A percentile compares a stretch with the other conserved stretches of the same genome.
Conservation (phyloP, 2,797 vertebrate species). For the Anableps anableps region DNA sequence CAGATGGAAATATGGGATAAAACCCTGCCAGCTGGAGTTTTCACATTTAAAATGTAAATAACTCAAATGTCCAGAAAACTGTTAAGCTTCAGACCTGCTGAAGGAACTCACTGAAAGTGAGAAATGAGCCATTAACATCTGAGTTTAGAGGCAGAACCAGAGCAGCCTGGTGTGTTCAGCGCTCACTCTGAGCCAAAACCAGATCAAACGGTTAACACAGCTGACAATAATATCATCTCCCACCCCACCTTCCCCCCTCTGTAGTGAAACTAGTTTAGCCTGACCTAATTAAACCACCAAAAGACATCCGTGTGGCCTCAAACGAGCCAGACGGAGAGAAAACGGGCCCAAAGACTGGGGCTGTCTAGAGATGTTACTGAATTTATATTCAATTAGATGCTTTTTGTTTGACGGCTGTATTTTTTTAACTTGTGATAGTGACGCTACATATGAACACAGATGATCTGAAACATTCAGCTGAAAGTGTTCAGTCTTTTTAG, state of each 20-base stretch:
- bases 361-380: background rate
- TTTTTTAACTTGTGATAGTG: no score
- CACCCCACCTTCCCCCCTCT: conserved; percentile 39
- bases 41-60: background rate
- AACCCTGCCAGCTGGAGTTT: background rate
- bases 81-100: background rate
- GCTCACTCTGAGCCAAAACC: conserved; percentile 8
- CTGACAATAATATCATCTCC: conserved; percentile 53
- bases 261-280: conserved; percentile 68
- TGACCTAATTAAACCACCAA: conserved; percentile 73
- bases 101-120: background rate
- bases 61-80: background rate
- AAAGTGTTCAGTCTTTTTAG: background rate
- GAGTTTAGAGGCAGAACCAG: background rate
- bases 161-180: conserved; percentile 8
- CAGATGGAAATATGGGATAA: background rate
- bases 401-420: background rate
- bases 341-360: conserved; percentile 28
- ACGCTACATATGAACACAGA: background rate
- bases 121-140: background rate
- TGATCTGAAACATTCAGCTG: background rate
- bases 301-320: conserved; percentile 64
- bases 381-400: background rate
- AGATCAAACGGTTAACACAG: conserved; percentile 50
- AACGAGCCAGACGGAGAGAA: conserved; percentile 55